Evolutionary conservation across 2,888 invertebrate genomes (phyloP).

Genomic region (Ophioninae sp.): DNA sequence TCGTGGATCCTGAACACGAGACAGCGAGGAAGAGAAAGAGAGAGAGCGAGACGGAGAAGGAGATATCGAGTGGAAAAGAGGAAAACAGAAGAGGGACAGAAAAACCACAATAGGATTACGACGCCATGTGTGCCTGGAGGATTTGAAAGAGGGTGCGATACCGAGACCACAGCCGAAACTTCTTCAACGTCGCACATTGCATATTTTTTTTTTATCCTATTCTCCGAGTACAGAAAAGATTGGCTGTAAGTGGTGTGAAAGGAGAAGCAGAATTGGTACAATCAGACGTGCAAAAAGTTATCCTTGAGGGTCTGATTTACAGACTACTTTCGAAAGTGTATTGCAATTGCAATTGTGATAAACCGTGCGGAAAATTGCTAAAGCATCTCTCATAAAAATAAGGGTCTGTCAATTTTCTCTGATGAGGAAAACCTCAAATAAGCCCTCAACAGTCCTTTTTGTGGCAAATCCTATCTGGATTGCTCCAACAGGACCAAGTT

Average conservation of each 20-base stretch:
- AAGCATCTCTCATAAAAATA: too few relatives aligned
- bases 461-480: too few relatives aligned
- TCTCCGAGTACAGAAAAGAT: conserved; percentile 33
- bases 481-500: too few relatives aligned
- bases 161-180: conserved; percentile 44
- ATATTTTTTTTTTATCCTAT: conserved; percentile 31
- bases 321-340: conserved; percentile 1
- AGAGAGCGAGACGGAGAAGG: neutral
- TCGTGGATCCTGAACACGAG: conserved; percentile 20
- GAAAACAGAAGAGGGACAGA: conserved; percentile 17
- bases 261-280: conserved; percentile 36
- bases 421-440: too few relatives aligned
- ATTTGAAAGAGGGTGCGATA: conserved; percentile 29
- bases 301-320: conserved; percentile 15
- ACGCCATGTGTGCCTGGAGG: conserved; percentile 52
- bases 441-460: too few relatives aligned
- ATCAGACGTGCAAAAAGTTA: conserved; percentile 39
- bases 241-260: conserved; percentile 33
- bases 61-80: neutral
- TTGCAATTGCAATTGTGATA: neutral
- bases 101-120: conserved; percentile 60
- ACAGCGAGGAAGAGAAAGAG: neutral
- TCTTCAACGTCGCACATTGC: conserved; percentile 21
- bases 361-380: too few relatives aligned
- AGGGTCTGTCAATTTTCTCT: too few relatives aligned